These are phyloP conservation scores for Drosophila phalerata DNA, from an alignment of 2,888 invertebrate genomes.

Conservation along the genomic window DNA sequence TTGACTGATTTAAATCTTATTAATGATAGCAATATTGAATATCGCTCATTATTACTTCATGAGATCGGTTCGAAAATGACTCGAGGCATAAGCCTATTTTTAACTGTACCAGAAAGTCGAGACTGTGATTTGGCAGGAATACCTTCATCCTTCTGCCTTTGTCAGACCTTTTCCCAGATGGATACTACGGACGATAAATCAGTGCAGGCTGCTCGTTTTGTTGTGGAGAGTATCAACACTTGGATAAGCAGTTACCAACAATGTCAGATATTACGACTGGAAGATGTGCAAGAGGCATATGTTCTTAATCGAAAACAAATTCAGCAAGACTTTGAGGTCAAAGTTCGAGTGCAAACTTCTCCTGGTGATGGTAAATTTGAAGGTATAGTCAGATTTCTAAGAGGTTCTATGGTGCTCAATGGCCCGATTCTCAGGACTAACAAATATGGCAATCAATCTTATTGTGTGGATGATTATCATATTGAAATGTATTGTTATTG, in stretches of 20 bases:
- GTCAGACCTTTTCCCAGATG: slow-evolving; percentile 86
- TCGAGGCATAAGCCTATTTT: slow-evolving; percentile 91
- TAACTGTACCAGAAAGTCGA: slow-evolving; percentile 89
- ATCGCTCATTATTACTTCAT: slow-evolving; percentile 76
- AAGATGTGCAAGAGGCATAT: slow-evolving; percentile 27
- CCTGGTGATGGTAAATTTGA: slow-evolving; percentile 58
- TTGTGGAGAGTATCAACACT: slow-evolving; percentile 50
- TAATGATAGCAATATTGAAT: slow-evolving; percentile 84
- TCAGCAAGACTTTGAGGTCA: slow-evolving; percentile 21
- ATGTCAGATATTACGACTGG: slow-evolving; percentile 38
- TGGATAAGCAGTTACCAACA: background rate
- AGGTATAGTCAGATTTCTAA: slow-evolving; percentile 23
- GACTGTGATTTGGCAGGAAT: slow-evolving; percentile 92
- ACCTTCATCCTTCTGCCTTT: slow-evolving; percentile 93
- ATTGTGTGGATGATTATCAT: slow-evolving; percentile 38
- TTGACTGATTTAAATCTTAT: slow-evolving; percentile 87
- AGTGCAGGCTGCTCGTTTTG: slow-evolving; percentile 42
- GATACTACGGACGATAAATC: slow-evolving; percentile 15
- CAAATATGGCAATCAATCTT: slow-evolving; percentile 44
- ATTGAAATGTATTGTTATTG: slow-evolving; percentile 61
- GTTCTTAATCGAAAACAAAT: slow-evolving; percentile 1
- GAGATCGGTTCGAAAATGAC: slow-evolving; percentile 78
- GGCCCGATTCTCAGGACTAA: slow-evolving; percentile 52
- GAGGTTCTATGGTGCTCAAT: slow-evolving; percentile 14
- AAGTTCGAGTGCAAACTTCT: slow-evolving; percentile 37